These are phyloP conservation scores for Dendrolimus houi DNA, from an alignment of 2,888 invertebrate species.

Conservation along the genomic window DNA sequence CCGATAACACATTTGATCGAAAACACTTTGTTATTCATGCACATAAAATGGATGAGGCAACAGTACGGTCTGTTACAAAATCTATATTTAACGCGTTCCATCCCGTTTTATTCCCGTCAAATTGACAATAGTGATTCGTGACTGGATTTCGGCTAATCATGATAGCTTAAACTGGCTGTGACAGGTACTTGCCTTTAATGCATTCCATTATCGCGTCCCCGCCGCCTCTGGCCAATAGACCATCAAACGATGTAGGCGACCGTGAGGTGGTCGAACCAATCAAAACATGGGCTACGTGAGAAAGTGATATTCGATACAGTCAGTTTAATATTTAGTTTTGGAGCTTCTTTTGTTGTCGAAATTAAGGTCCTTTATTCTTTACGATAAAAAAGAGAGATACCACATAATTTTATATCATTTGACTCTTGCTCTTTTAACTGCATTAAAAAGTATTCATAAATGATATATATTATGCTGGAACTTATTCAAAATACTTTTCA, in stretches of 20 bases:
- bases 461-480: too few species aligned
- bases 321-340: conserved; percentile 4
- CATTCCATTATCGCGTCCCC: conserved; percentile 32
- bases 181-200: conserved; percentile 21
- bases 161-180: conserved; percentile 36
- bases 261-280: conserved; percentile 23
- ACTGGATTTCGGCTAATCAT: conserved; percentile 44
- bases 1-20: conserved; percentile 6
- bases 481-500: too few species aligned
- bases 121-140: conserved; percentile 25
- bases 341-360: conserved; percentile 1
- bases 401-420: too few species aligned
- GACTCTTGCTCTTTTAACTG: too few species aligned
- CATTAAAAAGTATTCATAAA: too few species aligned
- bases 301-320: conserved; percentile 10
- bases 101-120: conserved; percentile 4
- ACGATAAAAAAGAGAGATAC: too few species aligned
- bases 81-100: conserved; percentile 13
- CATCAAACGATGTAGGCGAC: conserved; percentile 3
- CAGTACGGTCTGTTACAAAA: conserved; percentile 7
- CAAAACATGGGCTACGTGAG: conserved; percentile 21
- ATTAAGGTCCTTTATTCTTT: conserved; percentile 9
- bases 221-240: conserved; percentile 10
- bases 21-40: conserved; percentile 4
- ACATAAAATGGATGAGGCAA: conserved; percentile 6